phyloP scores from a whole-genome alignment of 1,140 invertebrate genomes.

The Heterodera carotae region DNA sequence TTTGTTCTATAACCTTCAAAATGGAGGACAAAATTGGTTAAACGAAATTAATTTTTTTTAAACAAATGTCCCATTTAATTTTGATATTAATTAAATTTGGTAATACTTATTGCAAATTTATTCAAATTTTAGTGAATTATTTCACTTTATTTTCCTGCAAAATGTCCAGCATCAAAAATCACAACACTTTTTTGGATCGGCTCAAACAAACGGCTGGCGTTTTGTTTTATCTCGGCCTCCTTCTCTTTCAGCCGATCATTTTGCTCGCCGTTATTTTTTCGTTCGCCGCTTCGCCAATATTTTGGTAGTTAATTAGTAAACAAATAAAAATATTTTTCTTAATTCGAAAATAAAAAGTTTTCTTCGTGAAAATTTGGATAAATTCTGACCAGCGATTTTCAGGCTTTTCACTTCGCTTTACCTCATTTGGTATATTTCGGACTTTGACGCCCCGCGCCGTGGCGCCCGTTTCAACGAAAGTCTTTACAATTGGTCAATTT shows the following conservation, averaged over 20 bases:
- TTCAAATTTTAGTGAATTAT: not conserved
- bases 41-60: too few relatives aligned
- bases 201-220: conserved; percentile 21
- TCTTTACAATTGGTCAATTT: conserved; percentile 32
- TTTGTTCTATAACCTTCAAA: too few relatives aligned
- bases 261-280: conserved; percentile 5
- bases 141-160: not conserved
- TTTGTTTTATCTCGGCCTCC: conserved; percentile 6
- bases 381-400: too few relatives aligned
- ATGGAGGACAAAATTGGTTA: too few relatives aligned
- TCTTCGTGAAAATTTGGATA: too few relatives aligned
- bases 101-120: not conserved
- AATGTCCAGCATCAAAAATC: not conserved
- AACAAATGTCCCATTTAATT: too few relatives aligned
- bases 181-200: conserved; percentile 4
- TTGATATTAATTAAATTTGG: too few relatives aligned
- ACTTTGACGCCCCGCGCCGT: not conserved
- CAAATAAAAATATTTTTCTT: not conserved
- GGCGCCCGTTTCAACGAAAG: conserved; percentile 19
- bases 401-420: conserved; percentile 24
- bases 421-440: conserved; percentile 25
- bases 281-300: conserved; percentile 13
- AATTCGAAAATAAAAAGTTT: not conserved
- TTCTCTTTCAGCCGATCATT: conserved; percentile 17
- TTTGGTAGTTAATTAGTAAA: conserved; percentile 8